Base-by-base conservation (phyloP, 1,140 invertebrate genomes). In the Ruditapes philippinarum region DNA sequence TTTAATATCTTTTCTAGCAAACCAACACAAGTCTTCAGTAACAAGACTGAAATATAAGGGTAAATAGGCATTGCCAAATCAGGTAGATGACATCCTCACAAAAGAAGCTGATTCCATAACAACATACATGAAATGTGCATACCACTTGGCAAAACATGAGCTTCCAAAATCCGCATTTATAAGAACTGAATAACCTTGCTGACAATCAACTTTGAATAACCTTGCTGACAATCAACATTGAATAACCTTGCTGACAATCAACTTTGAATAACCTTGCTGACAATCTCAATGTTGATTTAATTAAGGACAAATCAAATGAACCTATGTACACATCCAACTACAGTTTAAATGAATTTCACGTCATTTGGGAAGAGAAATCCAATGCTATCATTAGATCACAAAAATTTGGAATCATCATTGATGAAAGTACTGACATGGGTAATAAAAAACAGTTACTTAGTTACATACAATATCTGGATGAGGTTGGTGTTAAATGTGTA, bases 371-470 rank as follows among this genome's bases (percentile, higher is more conserved):
- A 31, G 33, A 31, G 5, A 65, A 12, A 36, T 36, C 4, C 7
- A 9, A 73, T 28, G 36, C 60, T 36, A 45, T 84, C 38, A 54
- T 31, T 38, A 2, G 40, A 12, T 40, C 57, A 60, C 49, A 84
- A 36, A 68, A 60, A 33, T 60, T 31, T 84, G 60, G 62, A 38
- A 12, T 84, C 1, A 84, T 84, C 19, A 38, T 84, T 84, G 81
- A 84, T 70, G 81, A 84, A 40, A 81, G 45, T 19, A 81, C 79
- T 38, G 79, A 81, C 54, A 81, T 62, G 2, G 49, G 36, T 17
- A 38, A 54, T 12, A 49, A 62, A 38, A 81, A 81, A 49, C 49
- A 62, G 38, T 42, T 81, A 31, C 49, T 68, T 38, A 31, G 12
- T n/a, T 84, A 70, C 45, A 42, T 70, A 31, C 65, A 84, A 51